These are phyloP conservation scores for Charaxes varanes DNA, from an alignment of 1,140 invertebrate genomes.

Conservation along the genomic window DNA sequence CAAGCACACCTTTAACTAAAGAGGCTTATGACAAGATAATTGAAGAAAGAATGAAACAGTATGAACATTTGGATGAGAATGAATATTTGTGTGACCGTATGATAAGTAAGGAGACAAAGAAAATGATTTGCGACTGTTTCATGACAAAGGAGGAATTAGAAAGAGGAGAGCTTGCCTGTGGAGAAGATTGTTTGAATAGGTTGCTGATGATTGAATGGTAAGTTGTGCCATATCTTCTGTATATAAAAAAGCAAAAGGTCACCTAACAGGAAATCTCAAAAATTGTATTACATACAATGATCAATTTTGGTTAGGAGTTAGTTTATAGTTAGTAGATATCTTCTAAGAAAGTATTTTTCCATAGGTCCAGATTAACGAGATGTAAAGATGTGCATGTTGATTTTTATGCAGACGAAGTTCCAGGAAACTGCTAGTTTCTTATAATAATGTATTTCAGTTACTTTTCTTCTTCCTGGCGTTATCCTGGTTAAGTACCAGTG, in stretches of 20 bases:
- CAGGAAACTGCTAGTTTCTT: no score
- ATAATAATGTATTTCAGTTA: no score
- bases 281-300: no score
- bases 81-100: conserved; percentile 87
- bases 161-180: conserved; percentile 90
- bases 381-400: background rate
- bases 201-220: conserved; percentile 99
- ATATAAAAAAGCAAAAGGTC: no score
- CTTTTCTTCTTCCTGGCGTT: no score
- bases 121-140: conserved; percentile 97
- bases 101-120: conserved; percentile 89
- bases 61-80: conserved; percentile 88
- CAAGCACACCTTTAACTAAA: conserved; percentile 43
- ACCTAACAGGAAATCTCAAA: no score
- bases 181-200: conserved; percentile 96
- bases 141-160: conserved; percentile 91
- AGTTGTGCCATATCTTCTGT: no score
- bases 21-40: conserved; percentile 75
- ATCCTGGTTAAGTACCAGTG: no score
- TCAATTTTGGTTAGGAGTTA: no score
- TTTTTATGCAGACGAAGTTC: no score
- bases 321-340: no score
- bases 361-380: background rate
- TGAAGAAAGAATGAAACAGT: conserved; percentile 84
- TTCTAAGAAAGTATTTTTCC: no score